Conservation (phyloP, 1,140 invertebrate genomes). For the Drosophila lowei region DNA sequence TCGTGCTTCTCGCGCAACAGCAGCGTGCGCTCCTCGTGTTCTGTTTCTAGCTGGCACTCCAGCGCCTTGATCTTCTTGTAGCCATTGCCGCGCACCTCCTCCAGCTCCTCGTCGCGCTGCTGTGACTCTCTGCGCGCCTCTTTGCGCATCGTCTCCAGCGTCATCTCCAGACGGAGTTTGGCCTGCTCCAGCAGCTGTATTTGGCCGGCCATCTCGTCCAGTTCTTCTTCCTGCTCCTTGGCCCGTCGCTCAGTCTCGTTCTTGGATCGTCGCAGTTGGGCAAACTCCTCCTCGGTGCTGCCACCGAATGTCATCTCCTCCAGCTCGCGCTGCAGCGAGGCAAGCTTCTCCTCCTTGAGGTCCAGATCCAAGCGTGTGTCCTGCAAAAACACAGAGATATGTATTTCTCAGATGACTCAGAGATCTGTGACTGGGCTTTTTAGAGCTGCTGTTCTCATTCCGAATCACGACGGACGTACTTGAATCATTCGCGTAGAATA, state of each 20-base stretch:
- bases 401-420: not conserved
- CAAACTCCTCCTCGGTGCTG: slow-evolving; percentile 94
- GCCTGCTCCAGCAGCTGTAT: slow-evolving; percentile 93
- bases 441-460: slow-evolving; percentile 12
- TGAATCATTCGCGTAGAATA: slow-evolving; percentile 63
- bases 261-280: slow-evolving; percentile 91
- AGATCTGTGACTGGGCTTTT: slow-evolving; percentile 13
- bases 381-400: slow-evolving; percentile 83
- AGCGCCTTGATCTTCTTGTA: slow-evolving; percentile 96
- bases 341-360: slow-evolving; percentile 92
- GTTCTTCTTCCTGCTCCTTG: slow-evolving; percentile 96
- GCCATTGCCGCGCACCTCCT: slow-evolving; percentile 93
- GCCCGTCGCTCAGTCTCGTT: slow-evolving; percentile 93
- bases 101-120: slow-evolving; percentile 95
- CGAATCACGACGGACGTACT: slow-evolving; percentile 32
- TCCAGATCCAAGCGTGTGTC: slow-evolving; percentile 93
- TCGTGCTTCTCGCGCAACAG: slow-evolving; percentile 95
- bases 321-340: slow-evolving; percentile 90
- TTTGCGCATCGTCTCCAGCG: slow-evolving; percentile 94
- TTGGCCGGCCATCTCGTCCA: slow-evolving; percentile 96
- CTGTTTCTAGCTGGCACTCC: slow-evolving; percentile 95
- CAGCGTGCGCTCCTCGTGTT: slow-evolving; percentile 95
- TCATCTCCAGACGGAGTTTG: slow-evolving; percentile 95
- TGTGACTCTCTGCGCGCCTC: slow-evolving; percentile 93
- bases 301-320: slow-evolving; percentile 92